Percentiles rank a stretch among this genome's conserved stretches.
Conservation (phyloP, 2,888 invertebrate genomes). For the Neria commutata region DNA sequence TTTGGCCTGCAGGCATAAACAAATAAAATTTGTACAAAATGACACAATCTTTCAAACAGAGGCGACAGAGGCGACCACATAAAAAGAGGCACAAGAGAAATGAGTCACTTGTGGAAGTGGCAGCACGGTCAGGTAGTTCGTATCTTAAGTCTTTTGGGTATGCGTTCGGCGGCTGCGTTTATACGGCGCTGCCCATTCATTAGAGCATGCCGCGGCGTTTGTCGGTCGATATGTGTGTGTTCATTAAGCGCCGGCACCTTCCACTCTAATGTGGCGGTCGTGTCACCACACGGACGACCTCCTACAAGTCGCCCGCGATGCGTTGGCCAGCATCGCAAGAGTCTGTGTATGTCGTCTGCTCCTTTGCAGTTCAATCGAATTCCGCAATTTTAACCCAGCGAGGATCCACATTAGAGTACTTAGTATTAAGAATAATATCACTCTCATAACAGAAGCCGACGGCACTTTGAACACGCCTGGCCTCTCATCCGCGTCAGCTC, state of each 20-base stretch:
- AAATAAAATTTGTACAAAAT: constrained; percentile 17
- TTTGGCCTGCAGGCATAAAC: constrained; percentile 9
- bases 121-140: constrained; percentile 12
- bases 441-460: background rate
- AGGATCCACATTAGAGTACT: too few relatives aligned
- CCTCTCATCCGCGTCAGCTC: too few relatives aligned
- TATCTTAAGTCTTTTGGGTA: constrained; percentile 1
- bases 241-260: constrained; percentile 28
- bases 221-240: constrained; percentile 28
- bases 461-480: too few relatives aligned
- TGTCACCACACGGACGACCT: constrained; percentile 44
- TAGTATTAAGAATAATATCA: too few relatives aligned
- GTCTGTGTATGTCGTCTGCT: too few relatives aligned
- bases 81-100: background rate
- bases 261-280: constrained; percentile 43
- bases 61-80: background rate
- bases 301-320: too few relatives aligned
- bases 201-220: constrained; percentile 41
- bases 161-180: background rate
- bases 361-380: background rate
- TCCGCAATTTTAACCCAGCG: too few relatives aligned
- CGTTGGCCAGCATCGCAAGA: too few relatives aligned
- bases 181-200: constrained; percentile 39
- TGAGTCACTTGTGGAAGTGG: background rate
- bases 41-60: constrained; percentile 4